phyloP scores from a whole-genome alignment of 2,113 vertebrate species.

The Climacteris rufus region DNA sequence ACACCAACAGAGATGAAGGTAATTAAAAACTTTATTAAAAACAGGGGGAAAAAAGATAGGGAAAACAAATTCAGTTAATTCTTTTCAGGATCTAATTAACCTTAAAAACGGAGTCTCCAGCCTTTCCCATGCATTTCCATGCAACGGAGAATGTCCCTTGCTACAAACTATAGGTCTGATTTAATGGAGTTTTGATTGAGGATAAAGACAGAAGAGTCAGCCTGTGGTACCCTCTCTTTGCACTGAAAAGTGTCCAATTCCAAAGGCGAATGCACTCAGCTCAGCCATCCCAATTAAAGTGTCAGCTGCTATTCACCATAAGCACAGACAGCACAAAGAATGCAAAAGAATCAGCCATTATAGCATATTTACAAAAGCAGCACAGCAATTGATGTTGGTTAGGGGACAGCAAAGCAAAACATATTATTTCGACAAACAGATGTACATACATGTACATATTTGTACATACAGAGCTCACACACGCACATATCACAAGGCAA shows the following conservation, averaged over 20 bases:
- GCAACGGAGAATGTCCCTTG: background rate
- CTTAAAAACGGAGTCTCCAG: background rate
- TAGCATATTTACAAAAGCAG: background rate
- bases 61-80: slow-evolving; percentile 7
- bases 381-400: background rate
- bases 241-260: slow-evolving; percentile 7
- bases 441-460: background rate
- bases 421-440: background rate
- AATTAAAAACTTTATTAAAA: background rate
- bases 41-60: background rate
- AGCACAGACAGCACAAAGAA: slow-evolving; percentile 2
- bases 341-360: background rate
- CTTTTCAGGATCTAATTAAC: slow-evolving; percentile 34
- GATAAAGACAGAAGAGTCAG: slow-evolving; percentile 15
- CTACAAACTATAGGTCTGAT: background rate
- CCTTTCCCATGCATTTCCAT: slow-evolving; percentile 30
- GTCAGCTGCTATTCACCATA: background rate
- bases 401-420: background rate
- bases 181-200: slow-evolving; percentile 43
- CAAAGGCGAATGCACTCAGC: slow-evolving; percentile 12
- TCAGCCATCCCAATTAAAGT: slow-evolving; percentile 24
- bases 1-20: background rate
- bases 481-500: background rate
- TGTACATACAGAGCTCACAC: background rate
- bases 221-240: background rate